Conservation (phyloP, 1,140 invertebrate genomes). For the Diorhabda sublineata region DNA sequence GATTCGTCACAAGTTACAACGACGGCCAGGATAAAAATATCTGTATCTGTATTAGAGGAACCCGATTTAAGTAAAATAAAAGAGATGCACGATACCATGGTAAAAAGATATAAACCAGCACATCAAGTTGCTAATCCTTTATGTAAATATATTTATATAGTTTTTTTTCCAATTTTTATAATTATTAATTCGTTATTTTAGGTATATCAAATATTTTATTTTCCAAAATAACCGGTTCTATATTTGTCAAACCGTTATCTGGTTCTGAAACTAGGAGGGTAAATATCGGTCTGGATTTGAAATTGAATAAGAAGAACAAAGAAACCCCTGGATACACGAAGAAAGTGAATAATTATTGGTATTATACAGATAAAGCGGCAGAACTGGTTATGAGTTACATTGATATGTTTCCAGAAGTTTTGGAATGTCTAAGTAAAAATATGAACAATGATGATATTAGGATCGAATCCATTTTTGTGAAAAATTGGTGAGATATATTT, state of each 20-base stretch:
- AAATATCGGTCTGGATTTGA: slow-evolving; percentile 89
- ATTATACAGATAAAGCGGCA: slow-evolving; percentile 74
- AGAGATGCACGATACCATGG: slow-evolving; percentile 38
- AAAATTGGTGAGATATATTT: slow-evolving; percentile 19
- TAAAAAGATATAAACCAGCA: slow-evolving; percentile 43
- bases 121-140: slow-evolving; percentile 37
- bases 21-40: slow-evolving; percentile 46
- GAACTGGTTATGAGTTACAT: slow-evolving; percentile 69
- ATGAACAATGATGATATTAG: slow-evolving; percentile 57
- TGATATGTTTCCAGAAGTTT: slow-evolving; percentile 67
- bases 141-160: slow-evolving; percentile 38
- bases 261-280: slow-evolving; percentile 41
- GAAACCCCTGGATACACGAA: slow-evolving; percentile 78
- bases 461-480: slow-evolving; percentile 62
- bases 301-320: slow-evolving; percentile 78
- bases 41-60: slow-evolving; percentile 44
- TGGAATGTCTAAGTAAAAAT: slow-evolving; percentile 54
- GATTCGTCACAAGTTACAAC: slow-evolving; percentile 43
- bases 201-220: slow-evolving; percentile 67
- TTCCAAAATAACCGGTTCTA: slow-evolving; percentile 77
- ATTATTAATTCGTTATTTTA: slow-evolving; percentile 38
- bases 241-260: slow-evolving; percentile 58
- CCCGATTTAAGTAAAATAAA: slow-evolving; percentile 45
- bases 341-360: slow-evolving; percentile 67
- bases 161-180: not conserved